A percentile compares a stretch with the other conserved stretches of the same genome.
Evolutionary conservation across 2,888 invertebrate species (phyloP).

Genomic region (Campaea margaritaria): DNA sequence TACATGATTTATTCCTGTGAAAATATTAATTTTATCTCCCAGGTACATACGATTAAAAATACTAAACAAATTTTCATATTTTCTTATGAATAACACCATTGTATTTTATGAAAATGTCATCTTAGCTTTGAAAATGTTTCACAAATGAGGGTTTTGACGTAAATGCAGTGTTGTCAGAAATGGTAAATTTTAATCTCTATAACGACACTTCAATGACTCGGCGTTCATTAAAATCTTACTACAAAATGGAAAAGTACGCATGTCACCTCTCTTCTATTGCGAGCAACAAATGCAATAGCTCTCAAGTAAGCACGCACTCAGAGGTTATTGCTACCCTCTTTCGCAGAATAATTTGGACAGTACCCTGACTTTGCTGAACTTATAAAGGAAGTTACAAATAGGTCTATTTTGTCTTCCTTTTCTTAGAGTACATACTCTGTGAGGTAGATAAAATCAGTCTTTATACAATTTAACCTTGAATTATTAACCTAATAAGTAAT

Average conservation of each 20-base stretch:
- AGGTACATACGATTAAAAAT: neutral
- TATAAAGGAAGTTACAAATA: too few relatives aligned
- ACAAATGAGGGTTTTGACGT: too few relatives aligned
- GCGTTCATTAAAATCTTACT: constrained; percentile 19
- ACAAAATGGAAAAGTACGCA: constrained; percentile 18
- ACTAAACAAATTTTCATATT: neutral
- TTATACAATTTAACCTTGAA: too few relatives aligned
- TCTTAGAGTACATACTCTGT: too few relatives aligned
- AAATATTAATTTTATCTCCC: constrained; percentile 56
- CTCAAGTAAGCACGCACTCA: constrained; percentile 66
- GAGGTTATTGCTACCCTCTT: constrained; percentile 59
- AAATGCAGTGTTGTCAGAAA: too few relatives aligned
- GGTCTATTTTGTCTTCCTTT: too few relatives aligned
- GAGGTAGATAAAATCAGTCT: too few relatives aligned
- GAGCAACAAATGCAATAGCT: constrained; percentile 65
- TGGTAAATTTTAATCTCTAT: neutral
- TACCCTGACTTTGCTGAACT: neutral
- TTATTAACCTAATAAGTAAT: too few relatives aligned
- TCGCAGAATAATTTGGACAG: constrained; percentile 17
- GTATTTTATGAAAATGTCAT: too few relatives aligned
- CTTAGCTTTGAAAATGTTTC: too few relatives aligned
- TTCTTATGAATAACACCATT: too few relatives aligned
- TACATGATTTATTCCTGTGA: constrained; percentile 62
- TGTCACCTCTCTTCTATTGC: constrained; percentile 44
- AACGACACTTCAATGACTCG: neutral